Evolutionary conservation across 92 coral and sea anemone genomes (phyloP), one percentile per base, ranked within the genome.

Genomic region (Galaxea fascicularis): DNA sequence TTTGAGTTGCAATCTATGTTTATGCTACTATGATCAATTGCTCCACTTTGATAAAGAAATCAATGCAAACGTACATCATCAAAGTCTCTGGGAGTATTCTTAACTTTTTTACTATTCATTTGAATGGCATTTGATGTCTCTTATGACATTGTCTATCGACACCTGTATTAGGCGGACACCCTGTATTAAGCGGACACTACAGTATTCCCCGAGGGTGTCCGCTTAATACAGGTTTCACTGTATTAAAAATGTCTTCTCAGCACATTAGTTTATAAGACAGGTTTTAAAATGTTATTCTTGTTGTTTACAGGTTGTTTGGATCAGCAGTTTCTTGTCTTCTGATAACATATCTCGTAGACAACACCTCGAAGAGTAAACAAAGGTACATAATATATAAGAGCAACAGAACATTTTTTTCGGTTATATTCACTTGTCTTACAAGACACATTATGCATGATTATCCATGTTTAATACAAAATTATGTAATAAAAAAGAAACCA

Each of bases 231-330:
- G 52, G 52, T 67, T 31, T 29, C 46, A 68, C 74, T 68, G 74
- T 39, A 78, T 75, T n/a, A n/a, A n/a, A n/a, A n/a, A n/a, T n/a
- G n/a, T n/a, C n/a, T n/a, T n/a, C n/a, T n/a, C n/a, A n/a, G n/a
- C n/a, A n/a, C n/a, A n/a, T n/a, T n/a, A n/a, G n/a, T n/a, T n/a
- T n/a, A n/a, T n/a, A n/a, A n/a, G n/a, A n/a, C n/a, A n/a, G n/a
- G n/a, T n/a, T n/a, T n/a, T n/a, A n/a, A n/a, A n/a, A n/a, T n/a
- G n/a, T n/a, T n/a, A n/a, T n/a, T n/a, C n/a, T n/a, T n/a, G n/a
- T n/a, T n/a, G n/a, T n/a, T 67, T 60, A 29, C 82, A 93, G 96
- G 89, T 82, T 93, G 28, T 88, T 90, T 85, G 96, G 91, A 27
- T 85, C 89, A 5, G 78, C 81, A 51, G 85, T 93, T 49, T 80